Evolutionary conservation across 2,888 invertebrate genomes (phyloP), one percentile per base, ranked within the genome.

Genomic region (Rhimphoctona megacephalus): DNA sequence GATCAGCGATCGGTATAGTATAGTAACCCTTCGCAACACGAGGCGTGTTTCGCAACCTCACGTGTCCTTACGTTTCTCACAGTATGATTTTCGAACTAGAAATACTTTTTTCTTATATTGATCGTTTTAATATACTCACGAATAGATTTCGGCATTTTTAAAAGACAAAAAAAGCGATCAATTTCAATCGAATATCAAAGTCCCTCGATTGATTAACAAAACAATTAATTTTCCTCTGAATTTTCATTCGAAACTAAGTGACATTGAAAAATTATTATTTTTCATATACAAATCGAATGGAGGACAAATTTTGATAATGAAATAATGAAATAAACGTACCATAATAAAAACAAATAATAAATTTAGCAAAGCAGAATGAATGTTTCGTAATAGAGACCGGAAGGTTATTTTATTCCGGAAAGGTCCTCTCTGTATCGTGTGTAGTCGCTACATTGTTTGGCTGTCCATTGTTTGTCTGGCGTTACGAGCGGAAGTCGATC

Each of bases 1-100:
- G 91, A 91, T 91, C 91, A 89, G 86, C 86, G 90, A 90, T 90
- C 90, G 86, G 89, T 89, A 88, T 89, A 88, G 72, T 87, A 88
- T 70, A 54, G 85, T 72, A 39, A 77, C 17, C 25, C 19, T 43
- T 67, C 30, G 43, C 33, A 30, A 36, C 30, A 74, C 30, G 61
- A 73, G 54, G 79, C 61, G 79, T 67, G 74, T 57, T 70, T 70
- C 25, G 57, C 11, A 57, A 14, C 57, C 57, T 57, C 25, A 14
- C 25, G 57, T 57, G 57, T 3, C 57, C 57, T 57, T 9, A 25
- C 30, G 69, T 66, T n/a, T 39, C 39, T 9, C 39, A 9, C 1
- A 39, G 0, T 61, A 69, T 69, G 25, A 69, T 49, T 69, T 43
- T 39, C 57, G 64, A 70, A 49, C 83, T 49, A 66, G 11, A 25